Evolutionary conservation across 2,113 vertebrate species (phyloP), one percentile per base, ranked within the genome.

Genomic region (Sitta europaea): DNA sequence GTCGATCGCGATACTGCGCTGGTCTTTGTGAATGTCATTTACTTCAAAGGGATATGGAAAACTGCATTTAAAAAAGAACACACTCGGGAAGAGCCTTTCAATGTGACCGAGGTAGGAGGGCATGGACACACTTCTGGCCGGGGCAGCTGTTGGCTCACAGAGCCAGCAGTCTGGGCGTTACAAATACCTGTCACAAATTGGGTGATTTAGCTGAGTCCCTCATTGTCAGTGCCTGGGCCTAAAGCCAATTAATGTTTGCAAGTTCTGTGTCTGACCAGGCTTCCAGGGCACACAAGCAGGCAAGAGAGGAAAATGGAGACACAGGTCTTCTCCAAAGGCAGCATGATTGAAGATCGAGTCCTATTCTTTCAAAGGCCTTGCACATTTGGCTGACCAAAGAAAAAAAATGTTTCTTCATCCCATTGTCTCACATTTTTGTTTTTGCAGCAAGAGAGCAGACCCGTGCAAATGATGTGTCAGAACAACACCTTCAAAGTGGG

Each of bases 11-110:
- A 97, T 77, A 98, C 98, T 2, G 90, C 83, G 3, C 33, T 99
- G 89, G 98, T 97, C 72, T 90, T 99, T 68, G 98, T 98, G 38
- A 95, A 90, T 42, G 74, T 54, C 20, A 31, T 96, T 50, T 94
- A 74, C 65, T 96, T 96, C 78, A 95, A 78, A 78, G 95, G 86
- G n/a, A 9, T 66, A 29, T 97, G 95, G 96, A 94, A 76, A 66
- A 88, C 2, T 0, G 47, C 71, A 0, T 97, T 97, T 40, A 74
- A 77, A 50, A 61, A 78, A 88, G 74, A 88, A 17, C 0, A 91
- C 58, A 96, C 95, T 42, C 19, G 0, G 57, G 94, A 96, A 62
- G 23, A 48, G 20, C 74, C 66, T 42, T 96, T 96, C 89, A 95
- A 40, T 0, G 51, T 96, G 78, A 85, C 92, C 8, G 43, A 96